Percentiles rank a stretch among this genome's conserved stretches.
Evolutionary conservation across 2,113 vertebrate genomes (phyloP).

Genomic region (Tychaedon coryphoeus): DNA sequence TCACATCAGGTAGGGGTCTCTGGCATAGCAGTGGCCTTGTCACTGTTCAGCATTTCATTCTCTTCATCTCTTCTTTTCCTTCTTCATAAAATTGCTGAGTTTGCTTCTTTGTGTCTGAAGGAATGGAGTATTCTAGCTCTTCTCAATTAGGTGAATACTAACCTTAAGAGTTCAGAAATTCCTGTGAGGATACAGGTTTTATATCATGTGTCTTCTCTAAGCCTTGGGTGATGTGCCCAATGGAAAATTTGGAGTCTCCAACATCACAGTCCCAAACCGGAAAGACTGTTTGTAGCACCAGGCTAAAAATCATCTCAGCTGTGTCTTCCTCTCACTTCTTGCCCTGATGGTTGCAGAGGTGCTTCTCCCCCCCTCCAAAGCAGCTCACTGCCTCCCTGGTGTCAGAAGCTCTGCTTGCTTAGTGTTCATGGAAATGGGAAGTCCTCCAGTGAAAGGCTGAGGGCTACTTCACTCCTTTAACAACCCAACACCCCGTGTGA

Average conservation of each 20-base stretch:
- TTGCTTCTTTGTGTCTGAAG: neutral
- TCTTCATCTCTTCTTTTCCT: neutral
- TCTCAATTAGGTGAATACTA: neutral
- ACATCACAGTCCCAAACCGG: neutral
- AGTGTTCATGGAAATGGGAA: neutral
- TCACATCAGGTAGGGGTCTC: neutral
- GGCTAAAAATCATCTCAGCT: neutral
- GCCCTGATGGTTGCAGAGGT: neutral
- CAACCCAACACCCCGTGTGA: neutral
- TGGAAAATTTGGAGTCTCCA: neutral
- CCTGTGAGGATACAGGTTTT: neutral
- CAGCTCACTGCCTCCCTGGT: neutral
- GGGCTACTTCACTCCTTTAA: neutral
- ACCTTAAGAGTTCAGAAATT: neutral
- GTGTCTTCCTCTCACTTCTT: neutral
- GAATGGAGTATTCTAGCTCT: neutral
- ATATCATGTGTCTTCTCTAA: neutral
- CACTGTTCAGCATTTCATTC: neutral
- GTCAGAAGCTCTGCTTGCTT: neutral
- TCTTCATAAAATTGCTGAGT: neutral
- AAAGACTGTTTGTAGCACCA: neutral
- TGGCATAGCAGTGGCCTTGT: neutral
- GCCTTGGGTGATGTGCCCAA: rapidly evolving
- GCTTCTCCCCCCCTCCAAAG: neutral
- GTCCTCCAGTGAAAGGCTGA: neutral